Evolutionary conservation across 2,888 invertebrate genomes (phyloP).

Genomic region (Netelia melanura): DNA sequence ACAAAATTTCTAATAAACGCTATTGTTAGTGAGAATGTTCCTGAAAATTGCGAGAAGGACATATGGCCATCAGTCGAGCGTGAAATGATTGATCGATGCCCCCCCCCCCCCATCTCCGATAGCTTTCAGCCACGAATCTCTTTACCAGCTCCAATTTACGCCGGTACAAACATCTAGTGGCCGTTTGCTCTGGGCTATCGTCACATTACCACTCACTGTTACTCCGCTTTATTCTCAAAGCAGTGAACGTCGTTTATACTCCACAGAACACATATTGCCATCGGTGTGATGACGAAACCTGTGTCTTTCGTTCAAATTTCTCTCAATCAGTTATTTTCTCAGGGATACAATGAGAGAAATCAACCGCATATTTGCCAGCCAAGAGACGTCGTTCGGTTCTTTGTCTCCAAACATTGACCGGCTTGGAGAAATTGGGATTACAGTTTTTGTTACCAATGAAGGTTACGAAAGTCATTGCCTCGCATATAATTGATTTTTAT

Average conservation of each 20-base stretch:
- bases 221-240: slow-evolving; percentile 9
- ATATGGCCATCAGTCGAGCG: not conserved
- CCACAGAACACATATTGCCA: not conserved
- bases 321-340: too few species aligned
- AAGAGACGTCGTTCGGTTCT: too few species aligned
- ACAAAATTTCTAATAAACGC: not conserved
- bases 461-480: too few species aligned
- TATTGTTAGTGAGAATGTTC: not conserved
- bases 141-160: not conserved
- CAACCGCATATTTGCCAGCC: too few species aligned
- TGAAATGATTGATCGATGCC: slow-evolving; percentile 11
- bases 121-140: slow-evolving; percentile 3
- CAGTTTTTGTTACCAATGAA: too few species aligned
- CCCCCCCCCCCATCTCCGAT: not conserved
- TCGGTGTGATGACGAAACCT: not conserved
- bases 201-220: not conserved
- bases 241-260: not conserved
- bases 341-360: too few species aligned
- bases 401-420: too few species aligned
- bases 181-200: slow-evolving; percentile 9
- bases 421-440: too few species aligned
- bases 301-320: not conserved
- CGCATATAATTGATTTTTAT: too few species aligned
- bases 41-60: not conserved
- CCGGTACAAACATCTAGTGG: not conserved